Conservation (phyloP, 2,888 invertebrate genomes). For the Cataglyphis altisquamis region DNA sequence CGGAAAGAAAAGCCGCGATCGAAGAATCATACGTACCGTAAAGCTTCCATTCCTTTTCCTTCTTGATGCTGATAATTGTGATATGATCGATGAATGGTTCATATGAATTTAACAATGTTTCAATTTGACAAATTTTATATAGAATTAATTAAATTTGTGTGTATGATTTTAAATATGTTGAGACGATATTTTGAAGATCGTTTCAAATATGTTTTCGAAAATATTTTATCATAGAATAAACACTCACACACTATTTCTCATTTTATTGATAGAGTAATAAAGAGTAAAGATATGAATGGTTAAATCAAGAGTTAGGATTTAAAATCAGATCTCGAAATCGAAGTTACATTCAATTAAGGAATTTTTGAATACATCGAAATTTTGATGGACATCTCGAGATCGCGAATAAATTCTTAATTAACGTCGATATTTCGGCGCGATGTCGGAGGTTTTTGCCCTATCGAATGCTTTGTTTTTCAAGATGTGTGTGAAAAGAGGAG, state of each 20-base stretch:
- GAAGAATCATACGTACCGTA: constrained; percentile 61
- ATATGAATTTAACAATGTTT: not conserved
- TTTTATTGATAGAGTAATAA: not conserved
- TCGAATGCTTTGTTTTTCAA: constrained; percentile 27
- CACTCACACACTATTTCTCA: not conserved
- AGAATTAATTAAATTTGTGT: not conserved
- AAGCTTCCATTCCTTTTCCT: constrained; percentile 22
- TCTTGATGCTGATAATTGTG: not conserved
- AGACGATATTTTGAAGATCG: not conserved
- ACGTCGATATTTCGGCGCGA: not conserved
- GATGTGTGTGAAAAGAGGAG: constrained; percentile 16
- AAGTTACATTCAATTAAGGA: not conserved
- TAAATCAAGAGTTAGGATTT: not conserved
- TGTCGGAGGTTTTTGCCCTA: not conserved
- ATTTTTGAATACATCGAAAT: not conserved
- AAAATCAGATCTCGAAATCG: not conserved
- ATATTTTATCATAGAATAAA: not conserved
- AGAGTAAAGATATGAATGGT: not conserved
- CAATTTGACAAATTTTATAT: not conserved
- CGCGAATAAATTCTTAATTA: constrained; percentile 30
- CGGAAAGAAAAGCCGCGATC: constrained; percentile 59
- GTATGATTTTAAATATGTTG: not conserved
- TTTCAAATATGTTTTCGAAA: not conserved
- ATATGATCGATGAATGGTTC: not conserved
- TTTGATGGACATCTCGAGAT: not conserved